These are phyloP conservation scores for Oophaga pumilio DNA, from an alignment of 2,113 vertebrate genomes.

Conservation along the genomic window DNA sequence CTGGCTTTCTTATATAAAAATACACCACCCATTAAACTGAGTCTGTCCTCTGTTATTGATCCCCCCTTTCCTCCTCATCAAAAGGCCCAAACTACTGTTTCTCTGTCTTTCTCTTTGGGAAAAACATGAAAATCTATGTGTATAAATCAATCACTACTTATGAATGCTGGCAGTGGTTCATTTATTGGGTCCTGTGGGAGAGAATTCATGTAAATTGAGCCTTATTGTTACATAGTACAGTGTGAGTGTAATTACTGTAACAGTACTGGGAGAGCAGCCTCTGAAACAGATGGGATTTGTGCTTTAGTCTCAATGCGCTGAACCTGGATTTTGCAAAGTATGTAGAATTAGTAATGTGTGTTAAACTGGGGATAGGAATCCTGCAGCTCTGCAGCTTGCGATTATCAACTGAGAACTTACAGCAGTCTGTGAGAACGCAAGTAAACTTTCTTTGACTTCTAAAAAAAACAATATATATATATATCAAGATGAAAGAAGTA, in stretches of 20 bases:
- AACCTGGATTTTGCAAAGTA: constrained; percentile 29
- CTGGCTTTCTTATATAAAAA: constrained; percentile 40
- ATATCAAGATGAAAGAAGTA: background rate
- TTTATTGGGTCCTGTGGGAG: constrained; percentile 42
- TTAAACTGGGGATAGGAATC: background rate
- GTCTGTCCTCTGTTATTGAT: constrained; percentile 46
- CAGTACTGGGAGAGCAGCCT: constrained; percentile 24
- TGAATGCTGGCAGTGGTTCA: constrained; percentile 40
- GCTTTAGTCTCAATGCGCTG: constrained; percentile 29
- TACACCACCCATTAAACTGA: constrained; percentile 46
- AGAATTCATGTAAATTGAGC: constrained; percentile 56
- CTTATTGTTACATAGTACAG: constrained; percentile 52
- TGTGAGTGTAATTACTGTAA: constrained; percentile 55
- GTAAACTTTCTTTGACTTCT: background rate
- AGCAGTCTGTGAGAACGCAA: background rate
- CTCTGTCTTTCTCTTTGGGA: constrained; percentile 29
- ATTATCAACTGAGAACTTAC: background rate
- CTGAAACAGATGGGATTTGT: constrained; percentile 42
- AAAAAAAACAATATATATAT: too few relatives aligned
- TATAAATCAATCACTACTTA: constrained; percentile 55
- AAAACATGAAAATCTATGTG: constrained; percentile 54
- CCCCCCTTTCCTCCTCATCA: background rate
- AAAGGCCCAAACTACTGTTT: constrained; percentile 40
- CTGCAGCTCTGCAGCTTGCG: background rate
- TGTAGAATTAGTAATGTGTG: constrained; percentile 17